Base-by-base conservation (phyloP, 2,113 vertebrate species). In the Cyrtonyx montezumae region DNA sequence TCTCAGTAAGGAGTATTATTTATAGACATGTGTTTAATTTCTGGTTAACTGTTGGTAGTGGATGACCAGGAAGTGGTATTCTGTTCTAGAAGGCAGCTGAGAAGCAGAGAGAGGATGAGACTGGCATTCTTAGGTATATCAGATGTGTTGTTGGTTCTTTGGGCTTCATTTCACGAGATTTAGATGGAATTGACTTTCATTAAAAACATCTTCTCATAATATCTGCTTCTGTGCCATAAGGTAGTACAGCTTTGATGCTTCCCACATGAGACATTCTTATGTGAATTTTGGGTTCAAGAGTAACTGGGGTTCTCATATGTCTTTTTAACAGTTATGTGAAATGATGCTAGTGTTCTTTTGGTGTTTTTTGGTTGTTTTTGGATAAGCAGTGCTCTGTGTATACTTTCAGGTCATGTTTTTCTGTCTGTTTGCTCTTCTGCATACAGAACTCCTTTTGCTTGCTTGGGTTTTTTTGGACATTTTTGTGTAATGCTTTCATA, bases 121-220 rank as follows among this genome's bases (percentile, higher is more conserved):
- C 1, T 25, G 23, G 3, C 6, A 1, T 73, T 67, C 91, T 79
- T 70, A 15, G 0, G 0, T 46, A 1, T n/a, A 68, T 32, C 22
- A 21, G 30, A 7, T 32, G 13, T 56, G 22, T 17, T 49, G 7
- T 4, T 1, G 6, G 8, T 42, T 94, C 34, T 14, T 30, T 1
- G 36, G n/a, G 13, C 34, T 85, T 67, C 19, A 40, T 78, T 86
- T 77, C 40, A 3, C 45, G n/a, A 14, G 17, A 13, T 51, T 13
- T 36, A 37, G 11, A 20, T 34, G 30, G 11, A 56, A 56, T 56
- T 56, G 32, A 56, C 30, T 56, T 32, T 19, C 55, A 56, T 56
- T 56, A 56, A 56, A 56, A 56, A 56, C 2, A 62, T 1, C 55
- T 37, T 69, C 20, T 84, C 4, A 2, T 16, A 17, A 7, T 49